Conservation (phyloP, 2,888 invertebrate genomes). For the Trichogramma dendrolimi region DNA sequence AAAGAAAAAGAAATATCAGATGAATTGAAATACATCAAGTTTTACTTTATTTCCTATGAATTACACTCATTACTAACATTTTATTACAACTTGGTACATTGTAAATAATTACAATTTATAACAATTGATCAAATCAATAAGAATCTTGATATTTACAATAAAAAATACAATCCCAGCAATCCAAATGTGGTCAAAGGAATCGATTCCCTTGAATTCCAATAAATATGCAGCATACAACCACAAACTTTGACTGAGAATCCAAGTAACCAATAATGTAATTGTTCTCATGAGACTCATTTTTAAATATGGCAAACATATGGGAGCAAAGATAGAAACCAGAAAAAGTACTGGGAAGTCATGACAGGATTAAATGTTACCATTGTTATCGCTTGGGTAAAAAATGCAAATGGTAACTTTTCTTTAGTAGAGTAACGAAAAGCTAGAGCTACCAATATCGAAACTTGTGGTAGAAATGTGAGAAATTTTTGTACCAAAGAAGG, state of each 20-base stretch:
- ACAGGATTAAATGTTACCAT: slow-evolving; percentile 94
- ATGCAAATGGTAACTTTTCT: slow-evolving; percentile 74
- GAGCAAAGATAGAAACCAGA: slow-evolving; percentile 93
- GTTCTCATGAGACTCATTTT: slow-evolving; percentile 56
- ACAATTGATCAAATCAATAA: slow-evolving; percentile 57
- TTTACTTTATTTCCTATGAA: not conserved
- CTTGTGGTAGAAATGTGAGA: slow-evolving; percentile 64
- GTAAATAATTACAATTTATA: slow-evolving; percentile 21
- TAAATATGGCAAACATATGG: slow-evolving; percentile 72
- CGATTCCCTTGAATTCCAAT: slow-evolving; percentile 81
- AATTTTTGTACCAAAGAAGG: slow-evolving; percentile 61
- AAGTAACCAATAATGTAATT: slow-evolving; percentile 56
- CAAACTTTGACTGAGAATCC: slow-evolving; percentile 70
- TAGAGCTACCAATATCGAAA: slow-evolving; percentile 62
- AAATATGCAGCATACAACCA: slow-evolving; percentile 91
- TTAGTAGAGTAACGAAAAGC: slow-evolving; percentile 62
- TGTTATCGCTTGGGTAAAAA: slow-evolving; percentile 79
- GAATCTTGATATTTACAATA: slow-evolving; percentile 69
- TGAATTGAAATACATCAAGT: not conserved
- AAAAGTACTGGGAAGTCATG: slow-evolving; percentile 93
- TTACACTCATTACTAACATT: not conserved
- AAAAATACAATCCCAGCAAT: slow-evolving; percentile 80
- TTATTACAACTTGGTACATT: slow-evolving; percentile 13
- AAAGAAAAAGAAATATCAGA: not conserved
- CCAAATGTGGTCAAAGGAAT: slow-evolving; percentile 84